A percentile compares a stretch with the other conserved stretches of the same genome.
Evolutionary conservation across 2,113 vertebrate genomes (phyloP).

Genomic region (Dromiciops gliroides): DNA sequence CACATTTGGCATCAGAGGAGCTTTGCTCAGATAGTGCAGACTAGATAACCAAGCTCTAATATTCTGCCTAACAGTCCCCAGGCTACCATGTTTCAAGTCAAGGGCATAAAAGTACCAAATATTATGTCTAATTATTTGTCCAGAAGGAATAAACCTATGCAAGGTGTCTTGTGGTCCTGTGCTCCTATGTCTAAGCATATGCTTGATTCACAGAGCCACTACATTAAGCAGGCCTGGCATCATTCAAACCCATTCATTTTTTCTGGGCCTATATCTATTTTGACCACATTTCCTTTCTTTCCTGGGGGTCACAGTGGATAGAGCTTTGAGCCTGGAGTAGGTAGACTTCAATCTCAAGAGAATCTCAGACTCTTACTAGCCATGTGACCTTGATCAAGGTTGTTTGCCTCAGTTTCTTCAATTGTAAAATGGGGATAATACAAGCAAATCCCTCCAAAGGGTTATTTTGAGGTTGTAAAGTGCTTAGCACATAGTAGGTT

Average conservation of each 20-base stretch:
- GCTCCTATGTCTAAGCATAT: neutral
- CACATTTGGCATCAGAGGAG: neutral
- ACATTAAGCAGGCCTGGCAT: neutral
- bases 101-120: neutral
- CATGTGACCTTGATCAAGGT: neutral
- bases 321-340: neutral
- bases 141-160: neutral
- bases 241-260: neutral
- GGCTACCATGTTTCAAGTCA: neutral
- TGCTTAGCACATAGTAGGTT: neutral
- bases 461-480: neutral
- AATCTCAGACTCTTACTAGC: neutral
- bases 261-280: neutral
- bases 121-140: neutral
- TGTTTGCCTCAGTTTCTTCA: neutral
- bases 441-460: neutral
- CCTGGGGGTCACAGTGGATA: neutral
- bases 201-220: neutral
- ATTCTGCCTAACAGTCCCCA: neutral
- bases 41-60: slow-evolving; percentile 30
- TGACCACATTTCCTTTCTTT: neutral
- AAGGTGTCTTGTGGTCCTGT: neutral
- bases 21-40: neutral
- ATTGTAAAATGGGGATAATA: neutral
- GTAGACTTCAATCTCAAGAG: neutral